Percentiles rank a stretch among this genome's conserved stretches.
Conservation (phyloP, 2,888 invertebrate genomes). For the Orthosia gothica region DNA sequence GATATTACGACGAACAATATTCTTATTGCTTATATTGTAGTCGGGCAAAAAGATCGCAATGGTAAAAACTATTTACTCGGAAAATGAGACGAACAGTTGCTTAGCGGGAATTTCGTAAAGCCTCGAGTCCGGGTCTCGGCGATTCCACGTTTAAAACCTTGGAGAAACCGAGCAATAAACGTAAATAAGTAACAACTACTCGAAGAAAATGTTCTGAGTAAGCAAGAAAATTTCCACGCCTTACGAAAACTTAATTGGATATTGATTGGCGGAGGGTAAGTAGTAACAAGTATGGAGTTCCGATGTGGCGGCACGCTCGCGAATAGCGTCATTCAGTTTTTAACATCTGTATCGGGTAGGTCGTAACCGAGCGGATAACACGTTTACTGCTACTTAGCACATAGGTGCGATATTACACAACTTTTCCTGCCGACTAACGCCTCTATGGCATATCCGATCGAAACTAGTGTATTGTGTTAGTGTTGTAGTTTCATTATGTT, state of each 20-base stretch:
- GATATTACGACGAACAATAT: conserved; percentile 56
- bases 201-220: conserved; percentile 40
- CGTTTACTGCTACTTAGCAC: conserved; percentile 80
- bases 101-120: conserved; percentile 7
- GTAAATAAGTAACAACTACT: conserved; percentile 36
- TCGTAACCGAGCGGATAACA: conserved; percentile 70
- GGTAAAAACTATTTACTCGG: conserved; percentile 30
- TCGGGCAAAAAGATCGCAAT: conserved; percentile 28
- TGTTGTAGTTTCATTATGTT: conserved; percentile 37
- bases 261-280: conserved; percentile 56
- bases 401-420: conserved; percentile 86
- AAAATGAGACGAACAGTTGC: conserved; percentile 22
- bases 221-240: conserved; percentile 48
- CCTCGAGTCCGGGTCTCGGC: neutral
- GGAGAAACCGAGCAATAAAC: conserved; percentile 29
- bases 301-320: conserved; percentile 57
- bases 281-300: conserved; percentile 52
- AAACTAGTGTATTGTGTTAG: conserved; percentile 60
- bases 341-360: conserved; percentile 68
- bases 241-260: conserved; percentile 56
- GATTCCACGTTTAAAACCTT: conserved; percentile 14
- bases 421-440: conserved; percentile 74
- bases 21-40: conserved; percentile 52
- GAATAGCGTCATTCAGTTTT: conserved; percentile 68
- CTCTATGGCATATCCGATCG: conserved; percentile 67